Evolutionary conservation across 2,888 invertebrate genomes (phyloP).

Genomic region (Sarcophaga carnaria): DNA sequence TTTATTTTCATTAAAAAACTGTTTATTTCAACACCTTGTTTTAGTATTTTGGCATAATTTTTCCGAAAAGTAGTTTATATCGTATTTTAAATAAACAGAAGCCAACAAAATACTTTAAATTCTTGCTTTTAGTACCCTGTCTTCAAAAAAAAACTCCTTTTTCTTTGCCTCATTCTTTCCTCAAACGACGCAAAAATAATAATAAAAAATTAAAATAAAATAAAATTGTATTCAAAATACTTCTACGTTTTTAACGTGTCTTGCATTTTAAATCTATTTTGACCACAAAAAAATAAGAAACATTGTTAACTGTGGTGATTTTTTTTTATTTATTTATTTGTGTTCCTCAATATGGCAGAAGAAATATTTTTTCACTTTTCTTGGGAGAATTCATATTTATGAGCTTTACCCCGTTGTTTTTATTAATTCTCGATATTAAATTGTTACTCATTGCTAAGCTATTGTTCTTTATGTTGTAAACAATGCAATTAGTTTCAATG

Average conservation of each 20-base stretch:
- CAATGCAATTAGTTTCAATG: constrained; percentile 50
- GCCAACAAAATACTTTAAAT: not conserved
- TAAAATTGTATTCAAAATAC: not conserved
- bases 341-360: not conserved
- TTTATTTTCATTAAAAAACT: not conserved
- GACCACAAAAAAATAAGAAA: not conserved
- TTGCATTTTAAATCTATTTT: constrained; percentile 25
- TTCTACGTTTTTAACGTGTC: constrained; percentile 35
- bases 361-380: constrained; percentile 46
- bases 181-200: not conserved
- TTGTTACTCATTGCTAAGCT: constrained; percentile 41
- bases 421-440: constrained; percentile 11
- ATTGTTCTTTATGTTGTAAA: constrained; percentile 41
- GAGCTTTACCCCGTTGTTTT: not conserved
- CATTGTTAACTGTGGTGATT: not conserved
- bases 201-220: constrained; percentile 14
- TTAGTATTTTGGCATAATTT: constrained; percentile 27
- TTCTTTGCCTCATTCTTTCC: not conserved
- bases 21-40: constrained; percentile 42
- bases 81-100: not conserved
- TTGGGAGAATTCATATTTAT: constrained; percentile 10
- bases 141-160: not conserved
- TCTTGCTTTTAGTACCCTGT: not conserved
- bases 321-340: not conserved
- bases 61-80: not conserved